phyloP scores from a whole-genome alignment of 2,888 invertebrate genomes.

The Caenorhabditis angaria region DNA sequence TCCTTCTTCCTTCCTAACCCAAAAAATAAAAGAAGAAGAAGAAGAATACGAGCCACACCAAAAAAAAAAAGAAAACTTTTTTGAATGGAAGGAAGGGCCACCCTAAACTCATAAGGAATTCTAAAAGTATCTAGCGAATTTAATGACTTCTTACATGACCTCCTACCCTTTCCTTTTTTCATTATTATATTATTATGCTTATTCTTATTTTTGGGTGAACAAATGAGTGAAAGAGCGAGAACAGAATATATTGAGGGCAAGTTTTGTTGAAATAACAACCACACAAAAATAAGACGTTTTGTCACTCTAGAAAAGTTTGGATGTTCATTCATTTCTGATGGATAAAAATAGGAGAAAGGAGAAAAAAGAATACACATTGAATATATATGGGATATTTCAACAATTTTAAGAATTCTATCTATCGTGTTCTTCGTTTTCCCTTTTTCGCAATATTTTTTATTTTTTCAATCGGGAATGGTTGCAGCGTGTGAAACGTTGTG shows the following conservation, averaged over 20 bases:
- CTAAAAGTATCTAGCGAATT: background rate
- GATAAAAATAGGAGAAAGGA: slow-evolving; percentile 10
- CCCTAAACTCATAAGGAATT: slow-evolving; percentile 2
- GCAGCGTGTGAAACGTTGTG: too few species aligned
- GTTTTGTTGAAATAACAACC: background rate
- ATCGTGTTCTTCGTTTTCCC: too few species aligned
- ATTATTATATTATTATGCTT: slow-evolving; percentile 7
- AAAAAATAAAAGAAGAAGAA: background rate
- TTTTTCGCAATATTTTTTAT: background rate
- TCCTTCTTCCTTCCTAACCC: background rate
- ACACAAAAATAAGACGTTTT: slow-evolving; percentile 3
- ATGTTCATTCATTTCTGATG: slow-evolving; percentile 45
- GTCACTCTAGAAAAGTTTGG: slow-evolving; percentile 20
- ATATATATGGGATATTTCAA: slow-evolving; percentile 1
- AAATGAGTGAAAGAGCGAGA: too few species aligned
- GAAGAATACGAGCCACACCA: too few species aligned
- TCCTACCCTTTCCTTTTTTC: background rate
- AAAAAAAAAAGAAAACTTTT: background rate
- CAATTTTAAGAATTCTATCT: background rate
- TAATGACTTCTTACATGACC: slow-evolving; percentile 7
- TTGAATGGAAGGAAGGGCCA: background rate
- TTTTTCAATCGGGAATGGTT: background rate
- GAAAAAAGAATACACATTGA: slow-evolving; percentile 5
- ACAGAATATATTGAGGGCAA: background rate
- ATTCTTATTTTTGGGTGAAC: too few species aligned